Conservation (phyloP, 2,113 vertebrate genomes). For the Periophthalmus modestus region DNA sequence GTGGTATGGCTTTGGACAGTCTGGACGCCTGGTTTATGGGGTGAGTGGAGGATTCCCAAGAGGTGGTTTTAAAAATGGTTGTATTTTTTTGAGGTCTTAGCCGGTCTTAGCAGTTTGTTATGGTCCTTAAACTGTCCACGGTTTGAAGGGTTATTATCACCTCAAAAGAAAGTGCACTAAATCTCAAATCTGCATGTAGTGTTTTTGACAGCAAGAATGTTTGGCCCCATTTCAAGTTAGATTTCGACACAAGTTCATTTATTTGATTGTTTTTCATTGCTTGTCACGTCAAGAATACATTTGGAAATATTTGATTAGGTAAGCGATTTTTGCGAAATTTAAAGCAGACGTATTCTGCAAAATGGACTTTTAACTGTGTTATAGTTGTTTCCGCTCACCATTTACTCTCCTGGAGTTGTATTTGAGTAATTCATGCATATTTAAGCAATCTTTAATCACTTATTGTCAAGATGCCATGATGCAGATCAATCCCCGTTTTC, state of each 20-base stretch:
- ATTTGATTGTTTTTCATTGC: too few relatives aligned
- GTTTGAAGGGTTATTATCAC: constrained; percentile 39
- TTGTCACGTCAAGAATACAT: neutral
- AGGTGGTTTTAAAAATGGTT: neutral
- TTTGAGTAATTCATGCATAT: too few relatives aligned
- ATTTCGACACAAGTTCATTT: neutral
- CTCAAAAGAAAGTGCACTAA: constrained; percentile 18
- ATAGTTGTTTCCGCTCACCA: too few relatives aligned
- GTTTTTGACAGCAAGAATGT: constrained; percentile 1
- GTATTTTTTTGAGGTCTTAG: neutral
- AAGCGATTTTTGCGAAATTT: too few relatives aligned
- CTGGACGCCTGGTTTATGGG: constrained; percentile 38
- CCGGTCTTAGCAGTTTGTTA: constrained; percentile 8
- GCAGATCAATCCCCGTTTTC: too few relatives aligned
- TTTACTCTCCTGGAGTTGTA: too few relatives aligned
- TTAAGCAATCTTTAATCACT: too few relatives aligned
- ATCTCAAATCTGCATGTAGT: constrained; percentile 7
- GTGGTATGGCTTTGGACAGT: neutral
- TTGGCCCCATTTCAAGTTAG: neutral
- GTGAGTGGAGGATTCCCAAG: constrained; percentile 48
- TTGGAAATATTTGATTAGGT: too few relatives aligned
- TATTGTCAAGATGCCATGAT: too few relatives aligned
- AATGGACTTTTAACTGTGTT: too few relatives aligned
- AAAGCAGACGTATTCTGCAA: too few relatives aligned
- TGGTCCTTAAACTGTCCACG: constrained; percentile 22